Base-by-base conservation (phyloP, 2,888 invertebrate genomes). In the Lasioglossum marginatum region DNA sequence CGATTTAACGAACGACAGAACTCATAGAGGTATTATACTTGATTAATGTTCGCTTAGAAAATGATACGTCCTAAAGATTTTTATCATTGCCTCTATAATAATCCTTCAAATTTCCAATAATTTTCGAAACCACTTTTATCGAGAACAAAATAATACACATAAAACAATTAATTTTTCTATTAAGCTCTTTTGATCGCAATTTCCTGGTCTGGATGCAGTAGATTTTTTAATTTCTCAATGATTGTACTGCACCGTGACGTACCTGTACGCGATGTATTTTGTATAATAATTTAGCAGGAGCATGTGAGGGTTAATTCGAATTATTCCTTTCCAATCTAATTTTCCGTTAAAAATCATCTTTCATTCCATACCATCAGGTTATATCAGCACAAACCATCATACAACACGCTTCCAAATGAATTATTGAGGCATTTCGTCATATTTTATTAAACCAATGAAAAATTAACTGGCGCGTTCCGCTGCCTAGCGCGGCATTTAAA, bases 1-100 rank as follows among this genome's bases (percentile, higher is more conserved):
- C 89, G 96, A 96, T 79, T 91, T 94, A 68, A 91, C 93, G 66
- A 93, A 93, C 79, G 93, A 92, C 16, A 89, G 88, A 87, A 83
- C 92, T 73, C 92, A 92, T 71, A 88, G 87, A 92, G 93, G 93
- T 84, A 86, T 16, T 60, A 63, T 10, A 52, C 10, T n/a, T 52
- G 1, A 5, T 6, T 48, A 19, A 48, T 48, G 48, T 19, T 6
- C 19, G 2, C 10, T 0, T 23, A 23, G 10, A n/a, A 52, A 52
- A 52, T 10, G 6, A 52, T 52, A 52, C 8, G n/a, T 23, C 8
- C 23, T 10, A 52, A 52, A 52, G 23, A 23, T 23, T 52, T 52
- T 52, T 23, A 52, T 52, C 23, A 23, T 52, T 23, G 23, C 8
- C 23, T 8, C 23, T 19, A 23, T 10, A 52, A 52, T 23, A 52